Percentiles rank a stretch among this genome's conserved stretches.
Conservation (phyloP, 2,888 invertebrate species). For the Podabrus alpinus region DNA sequence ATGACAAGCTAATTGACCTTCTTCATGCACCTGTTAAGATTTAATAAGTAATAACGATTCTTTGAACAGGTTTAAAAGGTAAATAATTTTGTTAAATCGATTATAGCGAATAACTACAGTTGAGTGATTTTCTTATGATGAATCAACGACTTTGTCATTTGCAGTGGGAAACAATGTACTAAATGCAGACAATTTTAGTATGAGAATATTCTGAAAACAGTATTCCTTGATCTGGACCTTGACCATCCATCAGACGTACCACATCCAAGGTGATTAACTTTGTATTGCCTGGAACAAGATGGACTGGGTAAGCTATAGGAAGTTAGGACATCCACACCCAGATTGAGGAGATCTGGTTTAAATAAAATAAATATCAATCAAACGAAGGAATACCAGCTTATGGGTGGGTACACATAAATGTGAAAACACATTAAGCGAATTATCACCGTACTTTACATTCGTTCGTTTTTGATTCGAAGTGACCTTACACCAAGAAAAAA, state of each 20-base stretch:
- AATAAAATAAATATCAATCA: not conserved
- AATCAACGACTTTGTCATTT: not conserved
- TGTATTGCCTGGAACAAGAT: not conserved
- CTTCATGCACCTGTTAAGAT: constrained; percentile 5
- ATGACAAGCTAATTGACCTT: constrained; percentile 5
- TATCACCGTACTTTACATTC: too few relatives aligned
- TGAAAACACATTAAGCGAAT: too few relatives aligned
- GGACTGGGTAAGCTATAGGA: not conserved
- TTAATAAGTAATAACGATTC: not conserved
- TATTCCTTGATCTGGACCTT: not conserved
- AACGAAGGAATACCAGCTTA: not conserved
- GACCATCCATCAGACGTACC: not conserved
- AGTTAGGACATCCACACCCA: not conserved
- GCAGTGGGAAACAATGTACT: not conserved
- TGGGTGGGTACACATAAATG: too few relatives aligned
- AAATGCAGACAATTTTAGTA: not conserved
- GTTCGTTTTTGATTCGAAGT: too few relatives aligned
- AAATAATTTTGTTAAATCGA: not conserved
- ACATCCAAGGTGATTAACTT: not conserved
- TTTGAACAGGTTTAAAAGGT: not conserved
- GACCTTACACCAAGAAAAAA: too few relatives aligned
- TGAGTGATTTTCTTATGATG: not conserved
- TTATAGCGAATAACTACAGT: not conserved
- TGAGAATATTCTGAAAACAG: not conserved
- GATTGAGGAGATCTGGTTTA: not conserved